phyloP scores from a whole-genome alignment of 2,797 vertebrate genomes.

The Onychomys torridus region DNA sequence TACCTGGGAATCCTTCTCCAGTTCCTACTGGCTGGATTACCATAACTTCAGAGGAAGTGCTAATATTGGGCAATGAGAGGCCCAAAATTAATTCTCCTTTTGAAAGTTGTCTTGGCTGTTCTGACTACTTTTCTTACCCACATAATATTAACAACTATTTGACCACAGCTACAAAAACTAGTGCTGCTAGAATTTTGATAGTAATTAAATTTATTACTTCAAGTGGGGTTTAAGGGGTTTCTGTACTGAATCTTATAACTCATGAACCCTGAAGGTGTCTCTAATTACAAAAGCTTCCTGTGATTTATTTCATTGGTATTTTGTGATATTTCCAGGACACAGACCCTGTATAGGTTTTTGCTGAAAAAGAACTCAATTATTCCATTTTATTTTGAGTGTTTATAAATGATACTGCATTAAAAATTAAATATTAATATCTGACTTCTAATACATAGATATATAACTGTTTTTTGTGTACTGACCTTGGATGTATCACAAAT shows the following conservation, averaged over 20 bases:
- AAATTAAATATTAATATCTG: background rate
- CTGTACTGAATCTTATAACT: background rate
- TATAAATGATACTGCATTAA: background rate
- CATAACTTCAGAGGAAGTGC: background rate
- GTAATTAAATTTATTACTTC: background rate
- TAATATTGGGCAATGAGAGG: background rate
- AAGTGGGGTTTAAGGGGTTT: background rate
- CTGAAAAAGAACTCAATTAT: background rate
- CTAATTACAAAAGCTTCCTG: background rate
- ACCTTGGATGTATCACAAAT: background rate
- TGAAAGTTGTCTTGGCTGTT: background rate
- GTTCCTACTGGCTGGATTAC: background rate
- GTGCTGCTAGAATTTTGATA: background rate
- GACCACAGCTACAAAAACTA: background rate
- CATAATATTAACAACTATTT: background rate
- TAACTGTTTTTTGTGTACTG: background rate
- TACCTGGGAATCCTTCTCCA: background rate
- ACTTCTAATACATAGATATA: background rate
- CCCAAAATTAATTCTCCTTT: background rate
- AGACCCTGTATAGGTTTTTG: background rate
- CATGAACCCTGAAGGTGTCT: background rate
- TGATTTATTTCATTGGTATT: background rate
- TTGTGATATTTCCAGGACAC: background rate
- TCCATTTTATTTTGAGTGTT: background rate
- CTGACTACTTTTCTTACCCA: background rate